These are phyloP conservation scores for Magallana angulata DNA, from an alignment of 1,140 invertebrate genomes.

Conservation along the genomic window DNA sequence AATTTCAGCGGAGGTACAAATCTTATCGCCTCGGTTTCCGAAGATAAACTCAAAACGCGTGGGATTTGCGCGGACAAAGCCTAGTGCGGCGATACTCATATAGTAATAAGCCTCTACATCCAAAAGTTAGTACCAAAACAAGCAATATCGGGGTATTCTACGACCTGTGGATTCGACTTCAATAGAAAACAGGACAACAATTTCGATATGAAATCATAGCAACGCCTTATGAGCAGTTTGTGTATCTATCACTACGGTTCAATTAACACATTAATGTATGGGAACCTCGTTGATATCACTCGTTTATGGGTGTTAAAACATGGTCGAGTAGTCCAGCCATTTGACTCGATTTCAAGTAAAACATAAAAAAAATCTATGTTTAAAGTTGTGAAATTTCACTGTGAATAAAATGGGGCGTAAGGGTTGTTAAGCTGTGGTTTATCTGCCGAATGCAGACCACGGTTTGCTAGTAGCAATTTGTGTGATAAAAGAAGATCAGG, in stretches of 20 bases:
- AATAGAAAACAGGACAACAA: background rate
- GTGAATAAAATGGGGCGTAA: background rate
- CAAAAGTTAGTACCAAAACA: background rate
- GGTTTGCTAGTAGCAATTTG: constrained; percentile 35
- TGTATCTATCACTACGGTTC: background rate
- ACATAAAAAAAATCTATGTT: constrained; percentile 5
- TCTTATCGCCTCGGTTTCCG: background rate
- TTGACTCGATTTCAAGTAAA: background rate
- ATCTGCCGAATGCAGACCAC: constrained; percentile 13
- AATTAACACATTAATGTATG: constrained; percentile 10
- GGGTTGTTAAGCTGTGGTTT: background rate
- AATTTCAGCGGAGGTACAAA: background rate
- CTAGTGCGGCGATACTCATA: background rate
- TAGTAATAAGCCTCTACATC: background rate
- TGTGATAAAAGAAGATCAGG: constrained; percentile 27
- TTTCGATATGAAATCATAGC: background rate
- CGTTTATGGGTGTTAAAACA: background rate
- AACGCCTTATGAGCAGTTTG: background rate
- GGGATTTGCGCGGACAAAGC: background rate
- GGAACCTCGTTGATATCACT: background rate
- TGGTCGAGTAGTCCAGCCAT: background rate
- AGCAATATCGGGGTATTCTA: background rate
- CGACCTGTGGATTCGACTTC: background rate
- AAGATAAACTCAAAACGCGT: background rate
- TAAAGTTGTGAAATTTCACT: background rate